Evolutionary conservation across 2,888 invertebrate genomes (phyloP).

Genomic region (Malacosoma neustria): DNA sequence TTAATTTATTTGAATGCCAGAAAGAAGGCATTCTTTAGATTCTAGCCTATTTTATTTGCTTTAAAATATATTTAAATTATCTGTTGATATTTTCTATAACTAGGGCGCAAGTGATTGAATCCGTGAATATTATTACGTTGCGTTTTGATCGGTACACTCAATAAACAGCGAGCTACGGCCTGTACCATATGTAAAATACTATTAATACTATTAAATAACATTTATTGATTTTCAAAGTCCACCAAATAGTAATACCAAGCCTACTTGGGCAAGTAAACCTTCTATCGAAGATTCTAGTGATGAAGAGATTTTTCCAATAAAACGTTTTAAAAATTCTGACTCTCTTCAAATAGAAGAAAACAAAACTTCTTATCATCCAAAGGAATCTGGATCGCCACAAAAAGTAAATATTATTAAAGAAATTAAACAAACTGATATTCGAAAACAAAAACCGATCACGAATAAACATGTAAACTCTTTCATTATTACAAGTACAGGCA

Average conservation of each 20-base stretch:
- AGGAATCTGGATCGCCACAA: slow-evolving; percentile 12
- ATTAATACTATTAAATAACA: slow-evolving; percentile 9
- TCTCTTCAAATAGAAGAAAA: slow-evolving; percentile 11
- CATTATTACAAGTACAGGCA: slow-evolving; percentile 10
- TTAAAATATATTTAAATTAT: no score
- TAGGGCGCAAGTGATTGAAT: no score
- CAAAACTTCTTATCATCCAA: slow-evolving; percentile 12
- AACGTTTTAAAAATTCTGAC: slow-evolving; percentile 12
- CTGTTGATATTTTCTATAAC: no score
- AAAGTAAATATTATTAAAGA: slow-evolving; percentile 11
- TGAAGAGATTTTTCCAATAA: slow-evolving; percentile 16
- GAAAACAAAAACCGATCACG: slow-evolving; percentile 10
- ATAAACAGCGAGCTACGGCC: slow-evolving; percentile 12
- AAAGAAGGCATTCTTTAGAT: no score
- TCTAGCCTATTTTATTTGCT: no score
- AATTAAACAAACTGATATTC: slow-evolving; percentile 7
- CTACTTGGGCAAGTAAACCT: slow-evolving; percentile 2
- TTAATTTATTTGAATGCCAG: no score
- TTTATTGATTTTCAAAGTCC: slow-evolving; percentile 11
- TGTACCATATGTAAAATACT: slow-evolving; percentile 7
- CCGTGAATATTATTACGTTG: slow-evolving; percentile 1
- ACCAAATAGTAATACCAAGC: slow-evolving; percentile 9
- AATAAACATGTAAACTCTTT: slow-evolving; percentile 9
- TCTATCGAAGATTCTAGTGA: slow-evolving; percentile 10
- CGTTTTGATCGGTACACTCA: slow-evolving; percentile 11